Conservation (phyloP, 2,797 vertebrate species). For the Megaceryle alcyon region DNA sequence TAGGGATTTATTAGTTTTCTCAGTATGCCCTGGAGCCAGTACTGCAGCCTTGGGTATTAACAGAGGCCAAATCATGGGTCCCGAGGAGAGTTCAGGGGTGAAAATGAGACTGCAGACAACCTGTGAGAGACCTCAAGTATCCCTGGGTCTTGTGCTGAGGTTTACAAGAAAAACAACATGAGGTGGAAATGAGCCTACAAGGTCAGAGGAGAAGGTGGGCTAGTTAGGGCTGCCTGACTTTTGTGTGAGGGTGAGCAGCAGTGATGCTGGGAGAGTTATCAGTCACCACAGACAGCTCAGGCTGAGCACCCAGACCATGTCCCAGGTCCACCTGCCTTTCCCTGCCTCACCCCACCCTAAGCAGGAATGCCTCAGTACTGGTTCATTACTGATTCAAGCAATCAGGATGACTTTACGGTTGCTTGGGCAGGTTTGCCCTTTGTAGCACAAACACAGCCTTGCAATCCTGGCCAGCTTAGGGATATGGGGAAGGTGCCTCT, state of each 20-base stretch:
- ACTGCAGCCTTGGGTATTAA: not conserved
- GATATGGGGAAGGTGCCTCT: not conserved
- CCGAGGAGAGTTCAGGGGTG: not conserved
- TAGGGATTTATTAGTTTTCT: not conserved
- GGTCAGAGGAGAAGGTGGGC: not conserved
- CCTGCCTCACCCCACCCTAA: not conserved
- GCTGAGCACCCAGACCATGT: not conserved
- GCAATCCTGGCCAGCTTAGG: not conserved
- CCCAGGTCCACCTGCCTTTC: not conserved
- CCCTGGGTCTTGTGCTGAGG: not conserved
- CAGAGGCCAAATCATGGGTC: not conserved
- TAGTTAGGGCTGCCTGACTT: not conserved
- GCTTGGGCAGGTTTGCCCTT: not conserved
- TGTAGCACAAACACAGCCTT: not conserved
- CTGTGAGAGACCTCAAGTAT: not conserved
- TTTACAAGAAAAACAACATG: not conserved
- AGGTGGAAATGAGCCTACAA: not conserved
- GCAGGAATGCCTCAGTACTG: not conserved
- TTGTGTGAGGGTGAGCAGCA: not conserved
- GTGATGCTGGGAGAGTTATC: not conserved
- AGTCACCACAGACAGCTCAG: not conserved
- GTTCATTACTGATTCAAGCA: not conserved
- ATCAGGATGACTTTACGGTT: not conserved
- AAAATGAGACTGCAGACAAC: not conserved
- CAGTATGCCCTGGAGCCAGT: not conserved